Percentiles rank a stretch among this genome's conserved stretches.
phyloP scores from a whole-genome alignment of 2,888 invertebrate species.

The Erannis defoliaria region DNA sequence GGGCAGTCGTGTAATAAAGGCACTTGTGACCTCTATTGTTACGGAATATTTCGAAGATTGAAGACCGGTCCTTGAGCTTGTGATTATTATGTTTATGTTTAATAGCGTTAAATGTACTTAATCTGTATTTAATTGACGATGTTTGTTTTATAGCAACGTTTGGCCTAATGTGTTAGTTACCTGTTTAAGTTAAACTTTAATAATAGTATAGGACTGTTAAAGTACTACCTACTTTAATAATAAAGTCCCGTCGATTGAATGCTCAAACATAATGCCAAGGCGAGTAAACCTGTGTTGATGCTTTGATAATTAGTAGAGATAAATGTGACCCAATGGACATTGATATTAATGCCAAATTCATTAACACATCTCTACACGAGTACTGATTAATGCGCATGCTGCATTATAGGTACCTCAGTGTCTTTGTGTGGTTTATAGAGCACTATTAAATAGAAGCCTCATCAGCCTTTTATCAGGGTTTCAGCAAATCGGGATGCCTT shows the following conservation, averaged over 20 bases:
- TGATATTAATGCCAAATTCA: conserved; percentile 43
- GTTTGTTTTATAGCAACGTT: conserved; percentile 25
- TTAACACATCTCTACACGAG: conserved; percentile 29
- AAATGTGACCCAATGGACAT: conserved; percentile 30
- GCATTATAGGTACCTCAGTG: no score
- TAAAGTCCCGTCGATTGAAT: conserved; percentile 17
- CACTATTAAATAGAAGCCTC: no score
- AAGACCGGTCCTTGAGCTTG: conserved; percentile 15
- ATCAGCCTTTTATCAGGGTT: no score
- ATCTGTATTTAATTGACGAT: conserved; percentile 39
- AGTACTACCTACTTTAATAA: conserved; percentile 13
- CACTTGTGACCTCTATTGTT: conserved; percentile 8
- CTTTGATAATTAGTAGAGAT: conserved; percentile 49
- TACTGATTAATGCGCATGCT: neutral
- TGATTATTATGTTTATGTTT: conserved; percentile 18
- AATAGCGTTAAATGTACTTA: conserved; percentile 26
- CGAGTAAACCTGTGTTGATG: conserved; percentile 45
- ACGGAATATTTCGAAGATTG: conserved; percentile 2
- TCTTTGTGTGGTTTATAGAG: no score
- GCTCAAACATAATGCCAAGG: conserved; percentile 34
- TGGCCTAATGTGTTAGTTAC: conserved; percentile 33
- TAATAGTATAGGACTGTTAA: neutral
- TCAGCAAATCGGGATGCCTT: no score
- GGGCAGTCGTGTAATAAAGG: no score
- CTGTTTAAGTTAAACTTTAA: conserved; percentile 11